Conservation (phyloP, 1,140 invertebrate species). For the Globodera rostochiensis region DNA sequence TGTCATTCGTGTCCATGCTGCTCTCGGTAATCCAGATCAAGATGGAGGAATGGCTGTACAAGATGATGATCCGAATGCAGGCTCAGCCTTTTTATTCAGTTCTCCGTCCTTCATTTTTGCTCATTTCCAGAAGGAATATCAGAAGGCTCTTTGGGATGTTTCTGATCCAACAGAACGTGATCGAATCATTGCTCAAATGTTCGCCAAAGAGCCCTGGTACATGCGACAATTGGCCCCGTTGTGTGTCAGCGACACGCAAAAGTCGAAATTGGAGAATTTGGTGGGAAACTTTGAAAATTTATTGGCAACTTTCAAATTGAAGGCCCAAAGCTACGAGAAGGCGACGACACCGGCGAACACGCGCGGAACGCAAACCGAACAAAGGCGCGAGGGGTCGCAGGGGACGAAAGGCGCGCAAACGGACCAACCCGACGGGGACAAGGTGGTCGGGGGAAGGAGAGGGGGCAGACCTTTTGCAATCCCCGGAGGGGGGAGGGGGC, state of each 20-base stretch:
- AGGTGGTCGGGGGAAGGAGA: too few relatives aligned
- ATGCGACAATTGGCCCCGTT: constrained; percentile 56
- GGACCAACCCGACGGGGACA: neutral
- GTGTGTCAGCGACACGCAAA: constrained; percentile 58
- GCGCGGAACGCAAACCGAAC: constrained; percentile 60
- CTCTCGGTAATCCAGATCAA: constrained; percentile 62
- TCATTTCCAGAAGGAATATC: constrained; percentile 56
- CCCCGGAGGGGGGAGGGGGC: too few relatives aligned
- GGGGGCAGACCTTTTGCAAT: too few relatives aligned
- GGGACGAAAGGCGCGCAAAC: neutral
- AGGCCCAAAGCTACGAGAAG: constrained; percentile 55
- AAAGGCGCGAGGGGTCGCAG: neutral
- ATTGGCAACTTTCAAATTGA: constrained; percentile 17
- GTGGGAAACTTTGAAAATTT: neutral
- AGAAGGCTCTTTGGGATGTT: constrained; percentile 46
- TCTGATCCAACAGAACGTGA: constrained; percentile 38
- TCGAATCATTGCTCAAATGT: constrained; percentile 44
- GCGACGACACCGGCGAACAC: constrained; percentile 50
- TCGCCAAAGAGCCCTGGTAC: constrained; percentile 56
- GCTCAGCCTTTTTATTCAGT: constrained; percentile 19
- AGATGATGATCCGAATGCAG: constrained; percentile 60
- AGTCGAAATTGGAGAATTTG: constrained; percentile 48
- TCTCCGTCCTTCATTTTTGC: neutral
- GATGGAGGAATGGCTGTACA: constrained; percentile 65
- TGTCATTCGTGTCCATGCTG: constrained; percentile 64